phyloP scores from a whole-genome alignment of 2,888 invertebrate genomes.

The Melanotus villosus region DNA sequence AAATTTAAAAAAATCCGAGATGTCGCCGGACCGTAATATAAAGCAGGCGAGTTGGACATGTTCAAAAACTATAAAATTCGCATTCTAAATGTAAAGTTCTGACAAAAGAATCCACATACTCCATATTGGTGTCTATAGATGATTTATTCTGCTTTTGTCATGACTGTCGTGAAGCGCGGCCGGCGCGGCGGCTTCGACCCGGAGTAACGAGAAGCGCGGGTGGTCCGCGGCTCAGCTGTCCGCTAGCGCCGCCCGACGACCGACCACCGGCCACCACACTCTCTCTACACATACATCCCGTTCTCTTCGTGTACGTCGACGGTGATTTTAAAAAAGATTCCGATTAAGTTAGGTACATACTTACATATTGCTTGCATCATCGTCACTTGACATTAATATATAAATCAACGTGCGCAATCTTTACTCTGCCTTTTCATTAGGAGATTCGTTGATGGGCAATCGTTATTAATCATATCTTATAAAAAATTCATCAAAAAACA shows the following conservation, averaged over 20 bases:
- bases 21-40: too few relatives aligned
- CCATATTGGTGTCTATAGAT: conserved; percentile 48
- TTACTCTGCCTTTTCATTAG: too few relatives aligned
- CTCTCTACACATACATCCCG: conserved; percentile 12
- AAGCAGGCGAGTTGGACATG: background rate
- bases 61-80: conserved; percentile 31
- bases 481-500: too few relatives aligned
- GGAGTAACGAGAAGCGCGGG: conserved; percentile 66
- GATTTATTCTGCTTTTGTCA: conserved; percentile 52
- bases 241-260: conserved; percentile 49
- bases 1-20: too few relatives aligned
- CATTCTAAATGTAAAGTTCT: conserved; percentile 38
- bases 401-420: background rate
- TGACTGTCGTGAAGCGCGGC: conserved; percentile 53
- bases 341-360: conserved; percentile 15
- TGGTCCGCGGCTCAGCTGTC: conserved; percentile 66
- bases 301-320: background rate
- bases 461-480: too few relatives aligned
- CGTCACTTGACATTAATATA: background rate
- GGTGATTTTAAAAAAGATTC: background rate
- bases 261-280: conserved; percentile 43
- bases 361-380: conserved; percentile 6
- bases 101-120: conserved; percentile 47
- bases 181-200: conserved; percentile 51
- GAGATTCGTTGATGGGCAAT: too few relatives aligned